These are phyloP conservation scores for Notodonta ziczac DNA, from an alignment of 2,888 invertebrate species.

Conservation along the genomic window DNA sequence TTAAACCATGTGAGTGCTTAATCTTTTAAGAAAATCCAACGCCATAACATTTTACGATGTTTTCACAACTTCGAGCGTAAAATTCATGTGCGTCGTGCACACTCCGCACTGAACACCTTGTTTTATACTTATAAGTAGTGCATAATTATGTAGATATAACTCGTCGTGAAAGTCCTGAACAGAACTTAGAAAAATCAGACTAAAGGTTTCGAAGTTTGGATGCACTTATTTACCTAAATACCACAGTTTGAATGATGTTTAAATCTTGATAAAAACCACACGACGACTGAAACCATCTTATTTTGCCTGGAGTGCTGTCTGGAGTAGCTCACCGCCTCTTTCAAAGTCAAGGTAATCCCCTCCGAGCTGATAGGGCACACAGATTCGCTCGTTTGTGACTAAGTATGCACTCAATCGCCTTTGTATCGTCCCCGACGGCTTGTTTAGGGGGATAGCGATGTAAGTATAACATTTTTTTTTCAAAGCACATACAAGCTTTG, in stretches of 20 bases:
- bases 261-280: too few relatives aligned
- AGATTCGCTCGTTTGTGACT: conserved; percentile 27
- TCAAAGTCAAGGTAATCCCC: conserved; percentile 48
- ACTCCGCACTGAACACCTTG: too few relatives aligned
- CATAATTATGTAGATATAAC: too few relatives aligned
- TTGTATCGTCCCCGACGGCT: conserved; percentile 10
- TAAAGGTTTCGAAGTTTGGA: too few relatives aligned
- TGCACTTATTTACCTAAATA: too few relatives aligned
- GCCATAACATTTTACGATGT: not conserved
- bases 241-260: too few relatives aligned
- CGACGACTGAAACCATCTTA: not conserved
- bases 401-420: conserved; percentile 22
- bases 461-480: not conserved
- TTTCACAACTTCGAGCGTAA: not conserved
- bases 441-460: not conserved
- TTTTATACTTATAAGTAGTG: too few relatives aligned
- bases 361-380: conserved; percentile 46
- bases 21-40: conserved; percentile 3
- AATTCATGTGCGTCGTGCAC: not conserved
- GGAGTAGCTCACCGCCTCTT: not conserved
- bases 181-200: too few relatives aligned
- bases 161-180: too few relatives aligned
- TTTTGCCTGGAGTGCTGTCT: not conserved
- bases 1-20: not conserved
- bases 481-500: not conserved